These are phyloP conservation scores for Zeus faber DNA, from an alignment of 2,113 vertebrate genomes.

Conservation along the genomic window DNA sequence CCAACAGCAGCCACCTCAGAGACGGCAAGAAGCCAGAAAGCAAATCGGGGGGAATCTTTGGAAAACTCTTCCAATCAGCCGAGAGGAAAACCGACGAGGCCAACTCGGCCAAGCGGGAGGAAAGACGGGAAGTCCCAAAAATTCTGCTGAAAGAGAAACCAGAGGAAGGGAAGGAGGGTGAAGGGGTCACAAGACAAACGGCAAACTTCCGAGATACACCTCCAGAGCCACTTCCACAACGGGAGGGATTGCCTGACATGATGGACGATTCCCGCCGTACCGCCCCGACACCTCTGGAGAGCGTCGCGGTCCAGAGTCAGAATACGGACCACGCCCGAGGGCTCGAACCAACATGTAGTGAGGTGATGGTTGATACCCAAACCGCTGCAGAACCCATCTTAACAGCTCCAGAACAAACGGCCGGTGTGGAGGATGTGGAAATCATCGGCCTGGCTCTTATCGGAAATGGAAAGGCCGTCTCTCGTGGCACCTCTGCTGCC, in stretches of 20 bases:
- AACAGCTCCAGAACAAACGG: background rate
- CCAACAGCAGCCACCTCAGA: conserved; percentile 41
- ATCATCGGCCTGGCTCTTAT: background rate
- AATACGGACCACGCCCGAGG: too few relatives aligned
- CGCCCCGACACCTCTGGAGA: background rate
- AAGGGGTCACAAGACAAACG: conserved; percentile 2
- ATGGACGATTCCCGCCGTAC: background rate
- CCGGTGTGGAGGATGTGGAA: background rate
- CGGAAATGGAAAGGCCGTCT: conserved; percentile 2
- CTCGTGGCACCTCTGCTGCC: background rate
- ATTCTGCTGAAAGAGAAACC: conserved; percentile 4
- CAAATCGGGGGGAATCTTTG: conserved; percentile 68
- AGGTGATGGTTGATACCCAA: conserved; percentile 2
- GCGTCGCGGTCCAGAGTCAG: background rate
- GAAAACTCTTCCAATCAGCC: conserved; percentile 71
- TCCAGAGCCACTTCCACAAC: conserved; percentile 15
- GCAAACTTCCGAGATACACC: background rate
- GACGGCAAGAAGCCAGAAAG: conserved; percentile 59
- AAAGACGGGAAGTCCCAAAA: conserved; percentile 5
- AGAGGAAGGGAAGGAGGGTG: conserved; percentile 11
- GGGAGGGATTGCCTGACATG: conserved; percentile 1
- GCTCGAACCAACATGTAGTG: background rate
- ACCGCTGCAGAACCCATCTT: too few relatives aligned
- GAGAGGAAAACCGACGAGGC: conserved; percentile 46
- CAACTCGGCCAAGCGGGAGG: conserved; percentile 7